Evolutionary conservation across 2,797 vertebrate genomes (phyloP).

Genomic region (Adrianichthys oophorus): DNA sequence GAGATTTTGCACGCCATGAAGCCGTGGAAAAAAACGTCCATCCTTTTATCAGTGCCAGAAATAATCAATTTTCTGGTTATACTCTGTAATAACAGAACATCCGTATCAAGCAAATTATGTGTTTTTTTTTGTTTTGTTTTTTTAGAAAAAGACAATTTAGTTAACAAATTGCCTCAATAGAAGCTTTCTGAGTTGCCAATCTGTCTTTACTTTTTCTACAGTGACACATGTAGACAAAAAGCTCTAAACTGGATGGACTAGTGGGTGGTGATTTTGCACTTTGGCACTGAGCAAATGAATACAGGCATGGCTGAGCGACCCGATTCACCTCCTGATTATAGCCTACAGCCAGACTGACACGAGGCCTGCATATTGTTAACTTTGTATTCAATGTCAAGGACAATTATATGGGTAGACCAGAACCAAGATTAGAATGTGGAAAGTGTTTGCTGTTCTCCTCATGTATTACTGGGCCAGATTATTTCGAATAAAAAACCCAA

Average conservation of each 20-base stretch:
- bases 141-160: conserved; percentile 36
- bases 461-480: conserved; percentile 11
- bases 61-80: conserved; percentile 16
- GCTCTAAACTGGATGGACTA: conserved; percentile 52
- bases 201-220: conserved; percentile 55
- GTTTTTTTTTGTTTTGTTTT: background rate
- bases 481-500: too few species aligned
- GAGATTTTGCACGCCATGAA: background rate
- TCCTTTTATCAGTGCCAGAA: conserved; percentile 16
- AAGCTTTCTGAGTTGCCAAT: conserved; percentile 42
- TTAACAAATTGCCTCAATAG: conserved; percentile 49
- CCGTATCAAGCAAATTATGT: conserved; percentile 33
- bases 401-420: conserved; percentile 47
- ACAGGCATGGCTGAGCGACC: conserved; percentile 61
- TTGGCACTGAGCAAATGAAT: conserved; percentile 57
- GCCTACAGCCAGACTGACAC: conserved; percentile 60
- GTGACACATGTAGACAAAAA: conserved; percentile 61
- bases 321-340: conserved; percentile 71
- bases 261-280: conserved; percentile 57
- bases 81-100: conserved; percentile 35
- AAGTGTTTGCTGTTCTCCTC: conserved; percentile 20
- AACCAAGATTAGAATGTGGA: conserved; percentile 49
- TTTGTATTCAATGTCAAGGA: conserved; percentile 58
- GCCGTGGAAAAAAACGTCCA: conserved; percentile 9
- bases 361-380: conserved; percentile 59